Percentiles rank a stretch among this genome's conserved stretches.
Conservation (phyloP, 2,113 vertebrate species). For the Budorcas taxicolor region DNA sequence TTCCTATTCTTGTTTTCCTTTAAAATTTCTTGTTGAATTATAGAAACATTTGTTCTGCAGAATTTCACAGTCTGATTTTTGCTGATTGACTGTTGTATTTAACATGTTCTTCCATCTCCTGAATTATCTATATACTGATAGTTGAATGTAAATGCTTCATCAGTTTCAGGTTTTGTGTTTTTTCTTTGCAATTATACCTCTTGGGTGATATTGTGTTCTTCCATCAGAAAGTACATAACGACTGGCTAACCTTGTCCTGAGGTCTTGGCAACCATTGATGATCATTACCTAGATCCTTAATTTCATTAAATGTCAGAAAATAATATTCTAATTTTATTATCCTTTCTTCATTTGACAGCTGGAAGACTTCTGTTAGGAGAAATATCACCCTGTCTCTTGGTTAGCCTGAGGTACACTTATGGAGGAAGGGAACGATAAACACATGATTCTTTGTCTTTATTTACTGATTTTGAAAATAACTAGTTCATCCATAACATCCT, state of each 20-base stretch:
- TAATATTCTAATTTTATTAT: neutral
- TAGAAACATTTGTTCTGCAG: neutral
- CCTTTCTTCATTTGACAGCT: neutral
- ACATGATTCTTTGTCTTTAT: neutral
- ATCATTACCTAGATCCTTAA: neutral
- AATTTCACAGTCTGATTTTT: slow-evolving; percentile 1
- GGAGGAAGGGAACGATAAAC: neutral
- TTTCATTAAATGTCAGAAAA: neutral
- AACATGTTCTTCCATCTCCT: neutral
- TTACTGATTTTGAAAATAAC: slow-evolving; percentile 25
- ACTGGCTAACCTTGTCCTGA: neutral
- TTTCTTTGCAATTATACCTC: neutral
- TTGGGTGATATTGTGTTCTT: neutral
- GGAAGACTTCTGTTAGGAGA: neutral
- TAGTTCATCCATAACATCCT: neutral
- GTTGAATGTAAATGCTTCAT: neutral
- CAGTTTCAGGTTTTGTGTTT: neutral
- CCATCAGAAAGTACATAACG: neutral
- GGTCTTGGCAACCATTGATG: neutral
- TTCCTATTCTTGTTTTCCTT: neutral
- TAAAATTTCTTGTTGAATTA: neutral
- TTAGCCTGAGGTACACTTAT: neutral
- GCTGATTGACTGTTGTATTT: neutral
- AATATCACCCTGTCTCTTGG: neutral
- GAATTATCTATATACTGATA: neutral